phyloP scores from a whole-genome alignment of 2,113 vertebrate species.

The Ictalurus punctatus region DNA sequence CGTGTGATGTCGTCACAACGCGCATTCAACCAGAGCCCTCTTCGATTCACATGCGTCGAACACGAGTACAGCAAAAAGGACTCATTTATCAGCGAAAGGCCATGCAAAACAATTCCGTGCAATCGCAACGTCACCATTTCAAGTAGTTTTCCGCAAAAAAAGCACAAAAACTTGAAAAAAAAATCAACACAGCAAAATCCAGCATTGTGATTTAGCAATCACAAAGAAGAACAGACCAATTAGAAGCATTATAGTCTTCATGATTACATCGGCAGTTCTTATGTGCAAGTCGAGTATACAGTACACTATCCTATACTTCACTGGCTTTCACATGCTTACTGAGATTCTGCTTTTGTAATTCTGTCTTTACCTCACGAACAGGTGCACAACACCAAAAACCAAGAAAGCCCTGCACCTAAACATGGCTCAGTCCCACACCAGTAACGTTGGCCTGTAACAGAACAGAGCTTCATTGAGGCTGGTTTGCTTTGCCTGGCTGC shows the following conservation, averaged over 20 bases:
- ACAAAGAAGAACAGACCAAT: too few relatives aligned
- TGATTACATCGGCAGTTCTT: not conserved
- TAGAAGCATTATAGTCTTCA: not conserved
- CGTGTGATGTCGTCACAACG: too few relatives aligned
- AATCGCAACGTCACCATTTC: too few relatives aligned
- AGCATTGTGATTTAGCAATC: too few relatives aligned
- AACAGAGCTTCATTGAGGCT: conserved; percentile 34
- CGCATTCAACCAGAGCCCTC: too few relatives aligned
- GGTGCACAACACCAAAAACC: not conserved
- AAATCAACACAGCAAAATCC: too few relatives aligned
- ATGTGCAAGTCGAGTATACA: not conserved
- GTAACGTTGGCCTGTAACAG: not conserved
- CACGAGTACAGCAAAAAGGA: too few relatives aligned
- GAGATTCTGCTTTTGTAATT: not conserved
- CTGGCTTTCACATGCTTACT: not conserved
- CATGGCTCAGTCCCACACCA: not conserved
- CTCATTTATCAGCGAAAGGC: too few relatives aligned
- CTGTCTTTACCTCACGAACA: not conserved
- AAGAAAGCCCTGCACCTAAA: not conserved
- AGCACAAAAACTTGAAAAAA: too few relatives aligned
- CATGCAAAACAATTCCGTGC: too few relatives aligned
- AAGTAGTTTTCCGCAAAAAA: too few relatives aligned
- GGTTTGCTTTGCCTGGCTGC: conserved; percentile 55
- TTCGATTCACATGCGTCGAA: too few relatives aligned
- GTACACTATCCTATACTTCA: not conserved